Conservation (phyloP, 1,140 invertebrate genomes). For the Tetramorium parvispinum region DNA sequence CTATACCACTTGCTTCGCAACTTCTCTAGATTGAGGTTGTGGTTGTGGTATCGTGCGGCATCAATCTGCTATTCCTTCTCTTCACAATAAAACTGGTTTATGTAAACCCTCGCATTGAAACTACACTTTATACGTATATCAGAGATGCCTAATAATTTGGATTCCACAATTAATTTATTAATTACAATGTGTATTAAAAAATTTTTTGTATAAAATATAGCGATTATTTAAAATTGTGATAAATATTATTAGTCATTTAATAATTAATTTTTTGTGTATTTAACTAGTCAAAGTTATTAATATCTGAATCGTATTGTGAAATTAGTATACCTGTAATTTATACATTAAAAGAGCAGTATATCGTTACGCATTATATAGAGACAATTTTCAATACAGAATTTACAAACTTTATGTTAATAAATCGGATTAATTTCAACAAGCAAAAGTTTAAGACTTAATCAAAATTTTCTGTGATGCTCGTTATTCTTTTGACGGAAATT, state of each 20-base stretch:
- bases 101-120: not conserved
- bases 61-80: constrained; percentile 35
- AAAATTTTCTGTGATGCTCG: not conserved
- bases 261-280: not conserved
- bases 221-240: not conserved
- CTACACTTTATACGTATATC: not conserved
- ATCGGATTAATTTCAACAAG: not conserved
- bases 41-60: constrained; percentile 31
- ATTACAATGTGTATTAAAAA: not conserved
- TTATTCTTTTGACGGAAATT: not conserved
- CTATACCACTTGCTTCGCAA: not conserved
- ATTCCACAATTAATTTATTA: not conserved
- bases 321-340: not conserved
- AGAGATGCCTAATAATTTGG: not conserved
- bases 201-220: not conserved
- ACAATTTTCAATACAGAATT: not conserved
- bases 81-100: constrained; percentile 32
- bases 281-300: not conserved
- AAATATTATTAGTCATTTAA: not conserved
- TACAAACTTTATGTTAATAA: not conserved
- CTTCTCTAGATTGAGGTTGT: not conserved
- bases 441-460: not conserved
- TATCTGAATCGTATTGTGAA: not conserved
- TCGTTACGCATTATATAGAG: not conserved
- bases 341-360: not conserved